A percentile compares a stretch with the other conserved stretches of the same genome.
These are phyloP conservation scores for Balanococcus diminutus DNA, from an alignment of 2,888 invertebrate species.

Conservation along the genomic window DNA sequence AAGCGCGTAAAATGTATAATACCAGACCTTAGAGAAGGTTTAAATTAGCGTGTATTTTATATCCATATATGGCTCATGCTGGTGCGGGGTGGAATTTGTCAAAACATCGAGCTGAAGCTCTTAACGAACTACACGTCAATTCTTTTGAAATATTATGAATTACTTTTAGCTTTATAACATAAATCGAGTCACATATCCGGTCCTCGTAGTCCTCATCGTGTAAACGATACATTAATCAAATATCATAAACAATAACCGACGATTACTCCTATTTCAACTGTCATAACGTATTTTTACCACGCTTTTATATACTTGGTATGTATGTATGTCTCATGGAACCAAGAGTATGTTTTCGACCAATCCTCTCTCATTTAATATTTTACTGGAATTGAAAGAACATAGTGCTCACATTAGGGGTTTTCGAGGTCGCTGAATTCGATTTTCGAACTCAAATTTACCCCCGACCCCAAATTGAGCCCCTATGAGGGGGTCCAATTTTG, in stretches of 20 bases:
- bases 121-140: neutral
- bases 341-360: no score
- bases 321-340: no score
- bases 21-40: neutral
- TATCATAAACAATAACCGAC: constrained; percentile 5
- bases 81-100: neutral
- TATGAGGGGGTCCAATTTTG: no score
- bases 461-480: no score
- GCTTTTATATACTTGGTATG: no score
- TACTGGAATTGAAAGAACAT: no score
- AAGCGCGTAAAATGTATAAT: neutral
- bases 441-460: no score
- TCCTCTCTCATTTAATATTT: no score
- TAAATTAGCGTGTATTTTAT: neutral
- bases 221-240: neutral
- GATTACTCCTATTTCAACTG: constrained; percentile 6
- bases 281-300: neutral
- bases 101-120: neutral
- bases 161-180: constrained; percentile 17
- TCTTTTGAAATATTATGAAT: constrained; percentile 10
- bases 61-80: neutral
- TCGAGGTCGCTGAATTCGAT: no score
- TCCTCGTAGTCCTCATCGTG: no score
- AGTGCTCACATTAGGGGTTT: no score
- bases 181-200: neutral